phyloP scores from a whole-genome alignment of 1,140 invertebrate genomes.

The Drosophila suzukii region DNA sequence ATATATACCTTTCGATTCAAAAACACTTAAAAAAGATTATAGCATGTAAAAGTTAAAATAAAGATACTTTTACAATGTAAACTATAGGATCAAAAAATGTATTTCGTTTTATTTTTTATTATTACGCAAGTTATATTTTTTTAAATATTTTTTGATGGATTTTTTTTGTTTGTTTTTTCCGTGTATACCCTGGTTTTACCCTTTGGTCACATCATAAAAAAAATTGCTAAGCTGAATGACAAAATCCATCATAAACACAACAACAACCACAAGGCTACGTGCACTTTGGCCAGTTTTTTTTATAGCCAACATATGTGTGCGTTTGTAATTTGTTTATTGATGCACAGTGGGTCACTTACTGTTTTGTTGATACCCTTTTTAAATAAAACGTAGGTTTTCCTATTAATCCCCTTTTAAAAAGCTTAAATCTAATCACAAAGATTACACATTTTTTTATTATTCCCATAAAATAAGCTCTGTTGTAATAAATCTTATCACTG shows the following conservation, averaged over 20 bases:
- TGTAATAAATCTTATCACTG: conserved; percentile 8
- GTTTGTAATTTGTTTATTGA: conserved; percentile 37
- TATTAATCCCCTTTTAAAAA: not conserved
- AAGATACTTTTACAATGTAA: no score
- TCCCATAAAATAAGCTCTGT: not conserved
- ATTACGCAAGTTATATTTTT: not conserved
- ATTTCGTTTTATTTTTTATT: not conserved
- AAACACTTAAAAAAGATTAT: not conserved
- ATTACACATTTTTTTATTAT: not conserved
- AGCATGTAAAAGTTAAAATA: no score
- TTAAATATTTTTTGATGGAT: not conserved
- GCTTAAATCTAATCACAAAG: not conserved
- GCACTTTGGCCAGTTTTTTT: conserved; percentile 36
- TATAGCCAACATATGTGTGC: conserved; percentile 23
- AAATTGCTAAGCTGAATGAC: conserved; percentile 22
- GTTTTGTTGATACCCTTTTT: not conserved
- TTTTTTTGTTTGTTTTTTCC: not conserved
- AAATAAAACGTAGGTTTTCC: not conserved
- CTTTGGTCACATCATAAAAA: conserved; percentile 48
- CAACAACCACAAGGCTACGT: conserved; percentile 25
- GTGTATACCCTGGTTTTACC: conserved; percentile 4
- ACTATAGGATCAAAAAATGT: not conserved
- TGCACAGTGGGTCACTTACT: conserved; percentile 41
- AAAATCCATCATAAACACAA: conserved; percentile 34
- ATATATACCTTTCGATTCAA: not conserved